Conservation (phyloP, 2,888 invertebrate species). For the Calephelis perditalis region DNA sequence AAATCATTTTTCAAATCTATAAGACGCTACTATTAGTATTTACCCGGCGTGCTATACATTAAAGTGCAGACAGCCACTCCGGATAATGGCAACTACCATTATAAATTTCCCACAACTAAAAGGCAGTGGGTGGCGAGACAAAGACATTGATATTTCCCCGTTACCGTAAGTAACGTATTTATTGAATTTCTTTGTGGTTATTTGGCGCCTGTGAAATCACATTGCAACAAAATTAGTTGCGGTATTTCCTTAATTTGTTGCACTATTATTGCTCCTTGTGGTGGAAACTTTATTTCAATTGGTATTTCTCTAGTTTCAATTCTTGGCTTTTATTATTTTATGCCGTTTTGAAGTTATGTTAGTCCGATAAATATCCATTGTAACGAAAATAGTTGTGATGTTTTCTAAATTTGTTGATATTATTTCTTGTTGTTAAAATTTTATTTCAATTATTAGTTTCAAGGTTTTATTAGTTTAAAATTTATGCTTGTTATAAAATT, state of each 20-base stretch:
- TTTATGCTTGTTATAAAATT: no score
- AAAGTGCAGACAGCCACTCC: constrained; percentile 50
- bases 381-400: no score
- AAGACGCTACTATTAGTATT: constrained; percentile 30
- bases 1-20: no score
- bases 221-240: neutral
- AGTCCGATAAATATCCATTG: no score
- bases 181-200: constrained; percentile 20
- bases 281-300: neutral
- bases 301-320: neutral
- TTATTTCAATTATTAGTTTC: no score
- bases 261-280: neutral
- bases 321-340: no score
- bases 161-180: constrained; percentile 26
- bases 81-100: constrained; percentile 68
- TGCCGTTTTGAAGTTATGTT: no score
- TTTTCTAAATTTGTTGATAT: no score
- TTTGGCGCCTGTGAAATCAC: constrained; percentile 8
- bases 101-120: constrained; percentile 65
- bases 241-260: constrained; percentile 3
- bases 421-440: no score
- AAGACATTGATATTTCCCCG: constrained; percentile 56
- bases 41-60: constrained; percentile 58
- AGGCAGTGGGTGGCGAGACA: constrained; percentile 51
- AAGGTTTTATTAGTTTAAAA: no score